These are phyloP conservation scores for Eciton burchellii DNA, from an alignment of 1,140 invertebrate genomes.

Conservation along the genomic window DNA sequence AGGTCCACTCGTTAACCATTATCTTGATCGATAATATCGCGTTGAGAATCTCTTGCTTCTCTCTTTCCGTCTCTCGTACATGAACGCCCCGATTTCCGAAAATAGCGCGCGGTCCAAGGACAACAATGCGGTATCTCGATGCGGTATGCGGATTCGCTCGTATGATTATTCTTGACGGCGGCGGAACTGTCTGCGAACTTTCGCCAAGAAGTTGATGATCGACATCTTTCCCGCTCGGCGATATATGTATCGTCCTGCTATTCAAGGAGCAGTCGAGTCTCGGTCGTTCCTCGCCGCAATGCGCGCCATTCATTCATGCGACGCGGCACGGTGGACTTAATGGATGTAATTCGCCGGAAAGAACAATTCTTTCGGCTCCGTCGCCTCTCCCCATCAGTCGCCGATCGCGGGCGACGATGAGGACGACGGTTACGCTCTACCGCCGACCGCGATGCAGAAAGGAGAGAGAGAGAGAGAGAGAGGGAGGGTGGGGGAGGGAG, in stretches of 20 bases:
- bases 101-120: constrained; percentile 51
- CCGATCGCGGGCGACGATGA: constrained; percentile 1
- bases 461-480: no score
- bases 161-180: constrained; percentile 48
- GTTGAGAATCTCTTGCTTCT: background rate
- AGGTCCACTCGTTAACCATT: constrained; percentile 20
- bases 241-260: constrained; percentile 38
- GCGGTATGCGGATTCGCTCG: background rate
- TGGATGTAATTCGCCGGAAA: constrained; percentile 65
- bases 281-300: constrained; percentile 17
- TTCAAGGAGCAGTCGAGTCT: constrained; percentile 18
- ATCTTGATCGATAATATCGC: constrained; percentile 22
- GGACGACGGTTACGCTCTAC: constrained; percentile 66
- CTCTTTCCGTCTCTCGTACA: constrained; percentile 5
- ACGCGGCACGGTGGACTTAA: constrained; percentile 47
- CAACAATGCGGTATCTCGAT: constrained; percentile 37
- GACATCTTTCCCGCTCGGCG: constrained; percentile 21
- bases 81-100: constrained; percentile 44
- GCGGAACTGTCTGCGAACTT: constrained; percentile 46
- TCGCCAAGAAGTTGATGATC: constrained; percentile 55
- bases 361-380: constrained; percentile 71
- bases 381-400: constrained; percentile 54
- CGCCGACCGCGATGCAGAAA: constrained; percentile 52
- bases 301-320: constrained; percentile 11
- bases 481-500: no score